Conservation (phyloP, 1,140 invertebrate genomes). For the Caenorhabditis tropicalis region DNA sequence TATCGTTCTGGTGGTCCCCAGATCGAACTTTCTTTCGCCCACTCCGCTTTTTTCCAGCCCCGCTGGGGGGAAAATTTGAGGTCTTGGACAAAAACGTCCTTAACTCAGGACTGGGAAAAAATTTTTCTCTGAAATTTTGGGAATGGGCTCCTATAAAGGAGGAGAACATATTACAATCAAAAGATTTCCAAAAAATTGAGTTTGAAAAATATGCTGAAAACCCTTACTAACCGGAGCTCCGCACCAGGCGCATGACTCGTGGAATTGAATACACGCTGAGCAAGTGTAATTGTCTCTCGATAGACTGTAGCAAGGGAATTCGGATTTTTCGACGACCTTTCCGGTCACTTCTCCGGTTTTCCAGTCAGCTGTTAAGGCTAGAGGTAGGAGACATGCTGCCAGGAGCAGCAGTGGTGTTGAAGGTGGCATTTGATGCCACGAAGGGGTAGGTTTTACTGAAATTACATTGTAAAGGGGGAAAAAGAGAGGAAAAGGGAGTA, state of each 20-base stretch:
- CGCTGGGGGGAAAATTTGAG: too few species aligned
- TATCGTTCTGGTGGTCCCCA: too few species aligned
- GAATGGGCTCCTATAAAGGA: too few species aligned
- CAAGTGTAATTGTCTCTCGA: constrained; percentile 70
- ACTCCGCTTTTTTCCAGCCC: too few species aligned
- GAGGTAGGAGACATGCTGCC: not conserved
- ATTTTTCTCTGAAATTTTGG: too few species aligned
- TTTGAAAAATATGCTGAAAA: too few species aligned
- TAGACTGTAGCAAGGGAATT: constrained; percentile 71
- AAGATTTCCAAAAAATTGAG: too few species aligned
- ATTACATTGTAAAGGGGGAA: too few species aligned
- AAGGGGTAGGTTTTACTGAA: not conserved
- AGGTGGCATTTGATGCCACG: constrained; percentile 1
- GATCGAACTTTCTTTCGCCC: too few species aligned
- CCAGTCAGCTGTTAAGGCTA: constrained; percentile 31
- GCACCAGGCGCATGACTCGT: constrained; percentile 72
- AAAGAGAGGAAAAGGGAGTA: not conserved
- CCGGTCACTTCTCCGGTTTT: constrained; percentile 28
- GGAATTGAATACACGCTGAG: constrained; percentile 67
- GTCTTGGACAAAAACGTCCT: too few species aligned
- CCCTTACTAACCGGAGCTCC: constrained; percentile 62
- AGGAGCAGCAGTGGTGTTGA: not conserved
- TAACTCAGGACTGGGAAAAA: too few species aligned
- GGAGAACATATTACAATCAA: too few species aligned
- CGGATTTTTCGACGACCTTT: constrained; percentile 62